phyloP scores from a whole-genome alignment of 37 sponge, comb jelly and placozoan species.

The Halichondria panicea region DNA sequence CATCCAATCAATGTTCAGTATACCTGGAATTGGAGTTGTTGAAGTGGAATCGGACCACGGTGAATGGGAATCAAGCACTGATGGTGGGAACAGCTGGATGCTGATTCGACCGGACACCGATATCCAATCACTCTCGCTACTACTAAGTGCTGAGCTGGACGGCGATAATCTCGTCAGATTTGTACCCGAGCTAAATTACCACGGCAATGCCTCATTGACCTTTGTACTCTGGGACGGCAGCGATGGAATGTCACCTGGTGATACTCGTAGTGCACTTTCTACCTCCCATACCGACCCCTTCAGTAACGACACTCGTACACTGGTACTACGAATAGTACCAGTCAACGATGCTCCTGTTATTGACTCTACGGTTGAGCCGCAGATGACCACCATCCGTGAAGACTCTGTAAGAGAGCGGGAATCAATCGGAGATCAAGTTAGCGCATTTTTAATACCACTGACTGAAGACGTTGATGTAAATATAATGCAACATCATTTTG shows the following conservation, averaged over 20 bases:
- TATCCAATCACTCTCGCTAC: conserved; percentile 38
- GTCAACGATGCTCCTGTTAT: conserved; percentile 93
- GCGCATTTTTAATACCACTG: conserved; percentile 48
- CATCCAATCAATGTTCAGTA: not conserved
- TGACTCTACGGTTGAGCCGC: conserved; percentile 21
- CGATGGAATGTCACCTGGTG: conserved; percentile 62
- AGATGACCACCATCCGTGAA: conserved; percentile 76
- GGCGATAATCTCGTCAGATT: conserved; percentile 63
- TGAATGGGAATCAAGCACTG: conserved; percentile 58
- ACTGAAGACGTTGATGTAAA: conserved; percentile 61
- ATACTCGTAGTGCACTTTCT: conserved; percentile 22
- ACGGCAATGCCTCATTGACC: conserved; percentile 69
- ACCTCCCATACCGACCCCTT: conserved; percentile 51
- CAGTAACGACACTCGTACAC: conserved; percentile 52
- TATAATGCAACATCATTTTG: conserved; percentile 42
- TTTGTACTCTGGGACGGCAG: conserved; percentile 89
- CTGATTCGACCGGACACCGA: conserved; percentile 22
- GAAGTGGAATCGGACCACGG: conserved; percentile 67
- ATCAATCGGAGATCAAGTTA: conserved; percentile 63
- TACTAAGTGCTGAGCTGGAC: conserved; percentile 44
- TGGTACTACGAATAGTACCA: conserved; percentile 64
- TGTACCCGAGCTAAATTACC: conserved; percentile 69
- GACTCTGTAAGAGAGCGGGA: conserved; percentile 71
- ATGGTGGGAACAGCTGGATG: conserved; percentile 12
- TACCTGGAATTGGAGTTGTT: conserved; percentile 78